These are phyloP conservation scores for Hippocampus abdominalis DNA, from an alignment of 2,113 vertebrate species.

Conservation along the genomic window DNA sequence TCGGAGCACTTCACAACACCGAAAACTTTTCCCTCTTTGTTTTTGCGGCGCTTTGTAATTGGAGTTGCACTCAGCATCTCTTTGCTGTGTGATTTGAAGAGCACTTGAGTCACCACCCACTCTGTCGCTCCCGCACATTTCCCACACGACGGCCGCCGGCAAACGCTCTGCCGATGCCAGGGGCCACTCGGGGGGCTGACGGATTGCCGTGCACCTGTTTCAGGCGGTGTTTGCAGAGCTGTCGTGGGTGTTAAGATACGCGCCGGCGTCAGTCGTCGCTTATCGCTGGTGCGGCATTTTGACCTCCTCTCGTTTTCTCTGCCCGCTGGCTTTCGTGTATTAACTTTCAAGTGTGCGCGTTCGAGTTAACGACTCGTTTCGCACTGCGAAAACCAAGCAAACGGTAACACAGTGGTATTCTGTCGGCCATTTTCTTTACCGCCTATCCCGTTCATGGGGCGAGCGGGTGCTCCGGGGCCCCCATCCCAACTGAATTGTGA, in stretches of 20 bases:
- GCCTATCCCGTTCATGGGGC: neutral
- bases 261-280: constrained; percentile 24
- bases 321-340: constrained; percentile 18
- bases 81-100: constrained; percentile 27
- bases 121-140: constrained; percentile 29
- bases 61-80: constrained; percentile 17
- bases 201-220: constrained; percentile 46
- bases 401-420: constrained; percentile 3
- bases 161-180: constrained; percentile 20
- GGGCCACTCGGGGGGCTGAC: constrained; percentile 21
- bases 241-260: constrained; percentile 48
- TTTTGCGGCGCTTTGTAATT: neutral
- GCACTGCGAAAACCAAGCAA: constrained; percentile 4
- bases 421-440: neutral
- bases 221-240: constrained; percentile 31
- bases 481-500: neutral
- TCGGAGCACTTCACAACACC: neutral
- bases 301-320: constrained; percentile 29
- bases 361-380: constrained; percentile 18
- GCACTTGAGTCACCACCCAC: constrained; percentile 32
- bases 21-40: neutral
- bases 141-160: constrained; percentile 16
- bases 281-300: constrained; percentile 24
- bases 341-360: constrained; percentile 3
- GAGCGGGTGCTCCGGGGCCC: neutral